Conservation (phyloP, 2,888 invertebrate species). For the Parnassius smintheus region DNA sequence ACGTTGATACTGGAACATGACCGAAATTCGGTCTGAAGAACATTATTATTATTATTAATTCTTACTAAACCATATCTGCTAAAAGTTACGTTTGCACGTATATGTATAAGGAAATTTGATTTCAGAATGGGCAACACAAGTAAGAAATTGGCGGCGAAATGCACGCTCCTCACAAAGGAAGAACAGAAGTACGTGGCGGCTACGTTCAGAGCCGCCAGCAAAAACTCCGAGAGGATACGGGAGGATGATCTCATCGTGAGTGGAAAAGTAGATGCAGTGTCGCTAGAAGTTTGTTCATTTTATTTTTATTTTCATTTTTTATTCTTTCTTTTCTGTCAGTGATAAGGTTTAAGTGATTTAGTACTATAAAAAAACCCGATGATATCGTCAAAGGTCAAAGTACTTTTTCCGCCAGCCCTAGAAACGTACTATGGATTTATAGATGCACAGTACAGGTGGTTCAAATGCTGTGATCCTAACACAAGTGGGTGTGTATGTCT, state of each 20-base stretch:
- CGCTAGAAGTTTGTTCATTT: slow-evolving; percentile 77
- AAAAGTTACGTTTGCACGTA: not conserved
- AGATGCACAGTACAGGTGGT: no score
- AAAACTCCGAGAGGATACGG: slow-evolving; percentile 83
- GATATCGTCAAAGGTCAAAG: no score
- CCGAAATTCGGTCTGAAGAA: no score
- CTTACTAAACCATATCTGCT: no score
- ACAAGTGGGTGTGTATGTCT: no score
- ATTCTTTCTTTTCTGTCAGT: slow-evolving; percentile 37
- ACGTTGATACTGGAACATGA: no score
- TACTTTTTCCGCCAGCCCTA: no score
- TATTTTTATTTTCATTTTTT: slow-evolving; percentile 48
- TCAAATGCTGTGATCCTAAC: no score
- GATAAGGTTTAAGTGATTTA: slow-evolving; percentile 6
- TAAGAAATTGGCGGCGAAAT: slow-evolving; percentile 84
- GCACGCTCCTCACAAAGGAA: slow-evolving; percentile 83
- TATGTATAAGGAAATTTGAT: slow-evolving; percentile 25
- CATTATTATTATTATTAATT: no score
- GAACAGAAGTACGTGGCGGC: slow-evolving; percentile 83
- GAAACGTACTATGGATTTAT: no score
- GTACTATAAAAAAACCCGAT: no score
- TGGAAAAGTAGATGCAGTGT: slow-evolving; percentile 72
- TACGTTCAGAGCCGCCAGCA: slow-evolving; percentile 83
- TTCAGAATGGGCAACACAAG: slow-evolving; percentile 82
- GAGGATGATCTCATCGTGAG: slow-evolving; percentile 86